Evolutionary conservation across 2,797 vertebrate species (phyloP).

Genomic region (Cirrhinus mrigala): DNA sequence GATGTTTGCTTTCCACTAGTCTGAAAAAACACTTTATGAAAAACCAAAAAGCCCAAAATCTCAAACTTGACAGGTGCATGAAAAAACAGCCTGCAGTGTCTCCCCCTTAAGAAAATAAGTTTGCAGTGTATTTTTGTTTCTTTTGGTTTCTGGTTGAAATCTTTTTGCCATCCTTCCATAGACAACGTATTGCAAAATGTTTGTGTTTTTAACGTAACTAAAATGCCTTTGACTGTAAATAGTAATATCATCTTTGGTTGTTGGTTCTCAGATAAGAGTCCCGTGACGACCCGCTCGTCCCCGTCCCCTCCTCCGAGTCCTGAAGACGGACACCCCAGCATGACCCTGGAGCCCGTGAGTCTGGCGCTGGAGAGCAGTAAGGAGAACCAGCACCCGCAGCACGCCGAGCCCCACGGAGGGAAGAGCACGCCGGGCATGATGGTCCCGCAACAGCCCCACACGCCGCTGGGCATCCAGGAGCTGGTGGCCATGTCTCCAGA

Average conservation of each 20-base stretch:
- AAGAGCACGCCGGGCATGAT: slow-evolving; percentile 78
- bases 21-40: too few species aligned
- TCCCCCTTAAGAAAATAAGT: too few species aligned
- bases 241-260: neutral
- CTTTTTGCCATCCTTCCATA: neutral
- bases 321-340: slow-evolving; percentile 81
- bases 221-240: neutral
- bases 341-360: slow-evolving; percentile 85
- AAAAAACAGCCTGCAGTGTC: too few species aligned
- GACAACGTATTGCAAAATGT: neutral
- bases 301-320: slow-evolving; percentile 92
- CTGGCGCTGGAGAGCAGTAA: slow-evolving; percentile 93
- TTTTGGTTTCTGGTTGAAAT: too few species aligned
- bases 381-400: slow-evolving; percentile 91
- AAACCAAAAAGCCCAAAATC: too few species aligned
- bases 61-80: too few species aligned
- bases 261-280: slow-evolving; percentile 82
- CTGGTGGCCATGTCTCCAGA: slow-evolving; percentile 95
- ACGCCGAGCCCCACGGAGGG: slow-evolving; percentile 72
- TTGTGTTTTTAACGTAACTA: too few species aligned
- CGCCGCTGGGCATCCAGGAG: slow-evolving; percentile 91
- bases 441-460: slow-evolving; percentile 77
- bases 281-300: slow-evolving; percentile 82
- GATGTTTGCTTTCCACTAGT: too few species aligned
- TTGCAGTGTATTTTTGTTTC: too few species aligned